phyloP scores from a whole-genome alignment of 2,113 vertebrate species.

The Calyptommatus sinebrachiatus region DNA sequence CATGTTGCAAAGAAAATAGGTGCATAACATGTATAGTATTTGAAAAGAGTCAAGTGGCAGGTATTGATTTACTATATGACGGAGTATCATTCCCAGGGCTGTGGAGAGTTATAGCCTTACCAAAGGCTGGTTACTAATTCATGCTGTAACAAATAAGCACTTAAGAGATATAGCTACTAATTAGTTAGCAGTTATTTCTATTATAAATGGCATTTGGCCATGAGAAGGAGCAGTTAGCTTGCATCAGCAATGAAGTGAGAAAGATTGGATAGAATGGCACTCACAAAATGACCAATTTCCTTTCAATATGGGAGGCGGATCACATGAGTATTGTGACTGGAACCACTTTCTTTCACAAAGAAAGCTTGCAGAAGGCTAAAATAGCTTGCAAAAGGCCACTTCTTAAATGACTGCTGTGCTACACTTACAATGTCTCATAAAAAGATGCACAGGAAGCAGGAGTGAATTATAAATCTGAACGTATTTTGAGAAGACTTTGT shows the following conservation, averaged over 20 bases:
- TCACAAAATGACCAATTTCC: background rate
- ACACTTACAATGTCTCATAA: background rate
- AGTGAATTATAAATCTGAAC: background rate
- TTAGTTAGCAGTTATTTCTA: slow-evolving; percentile 63
- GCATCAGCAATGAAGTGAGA: background rate
- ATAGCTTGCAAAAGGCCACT: background rate
- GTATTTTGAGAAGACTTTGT: background rate
- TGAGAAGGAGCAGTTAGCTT: slow-evolving; percentile 27
- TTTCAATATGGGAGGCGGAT: accelerated
- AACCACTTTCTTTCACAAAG: background rate
- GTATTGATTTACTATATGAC: slow-evolving; percentile 12
- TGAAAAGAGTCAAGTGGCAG: slow-evolving; percentile 34
- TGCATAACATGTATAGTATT: slow-evolving; percentile 4
- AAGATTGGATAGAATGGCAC: background rate
- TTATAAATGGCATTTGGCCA: slow-evolving; percentile 46
- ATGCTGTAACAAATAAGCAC: slow-evolving; percentile 60
- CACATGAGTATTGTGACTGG: background rate
- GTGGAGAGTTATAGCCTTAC: slow-evolving; percentile 29
- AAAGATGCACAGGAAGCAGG: background rate
- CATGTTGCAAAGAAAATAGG: background rate
- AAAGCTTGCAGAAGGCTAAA: slow-evolving; percentile 5
- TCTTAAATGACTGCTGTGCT: background rate
- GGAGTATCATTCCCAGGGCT: slow-evolving; percentile 1
- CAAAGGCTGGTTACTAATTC: slow-evolving; percentile 56
- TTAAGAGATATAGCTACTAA: slow-evolving; percentile 64